A percentile compares a stretch with the other conserved stretches of the same genome.
These are phyloP conservation scores for Aporophyla lueneburgensis DNA, from an alignment of 2,888 invertebrate genomes.

Conservation along the genomic window DNA sequence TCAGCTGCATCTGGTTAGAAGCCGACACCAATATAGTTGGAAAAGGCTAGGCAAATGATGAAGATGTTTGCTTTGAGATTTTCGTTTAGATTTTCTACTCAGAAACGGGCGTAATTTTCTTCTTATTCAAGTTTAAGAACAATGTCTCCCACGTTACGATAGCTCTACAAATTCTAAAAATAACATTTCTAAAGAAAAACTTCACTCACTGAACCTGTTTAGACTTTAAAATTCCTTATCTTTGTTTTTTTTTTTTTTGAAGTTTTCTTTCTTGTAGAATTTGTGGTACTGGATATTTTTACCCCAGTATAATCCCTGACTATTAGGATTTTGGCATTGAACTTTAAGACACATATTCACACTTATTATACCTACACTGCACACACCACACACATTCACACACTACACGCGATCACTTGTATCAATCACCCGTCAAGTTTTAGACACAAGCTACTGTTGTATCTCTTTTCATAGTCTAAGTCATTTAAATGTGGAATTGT, in stretches of 20 bases:
- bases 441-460: too few species aligned
- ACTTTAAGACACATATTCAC: conserved; percentile 1
- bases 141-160: conserved; percentile 6
- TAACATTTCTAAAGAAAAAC: background rate
- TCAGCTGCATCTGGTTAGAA: too few species aligned
- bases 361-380: too few species aligned
- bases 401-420: too few species aligned
- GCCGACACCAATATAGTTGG: too few species aligned
- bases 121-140: background rate
- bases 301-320: background rate
- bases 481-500: too few species aligned
- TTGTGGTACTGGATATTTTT: background rate
- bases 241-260: background rate
- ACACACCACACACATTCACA: too few species aligned
- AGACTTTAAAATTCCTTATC: background rate
- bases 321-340: conserved; percentile 1
- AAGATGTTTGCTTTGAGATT: too few species aligned
- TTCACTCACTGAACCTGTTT: background rate
- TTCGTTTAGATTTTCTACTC: background rate
- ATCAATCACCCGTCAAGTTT: too few species aligned
- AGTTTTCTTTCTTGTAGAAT: too few species aligned
- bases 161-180: background rate
- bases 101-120: background rate
- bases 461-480: too few species aligned
- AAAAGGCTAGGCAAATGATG: too few species aligned